Conservation (phyloP, 2,797 vertebrate species). For the Manis crassicaudata region DNA sequence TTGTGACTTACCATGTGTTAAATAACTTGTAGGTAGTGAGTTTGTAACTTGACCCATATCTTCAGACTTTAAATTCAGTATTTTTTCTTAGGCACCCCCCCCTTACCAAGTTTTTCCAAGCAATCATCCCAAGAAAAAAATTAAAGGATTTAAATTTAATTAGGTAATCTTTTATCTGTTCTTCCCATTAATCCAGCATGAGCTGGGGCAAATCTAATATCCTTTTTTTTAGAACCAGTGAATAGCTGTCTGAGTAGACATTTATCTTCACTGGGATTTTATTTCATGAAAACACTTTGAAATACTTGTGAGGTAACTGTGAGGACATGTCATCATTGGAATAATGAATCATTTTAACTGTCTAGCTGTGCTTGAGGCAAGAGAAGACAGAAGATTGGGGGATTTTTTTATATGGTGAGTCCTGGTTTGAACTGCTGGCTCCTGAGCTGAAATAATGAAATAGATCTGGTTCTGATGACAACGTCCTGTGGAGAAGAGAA, state of each 20-base stretch:
- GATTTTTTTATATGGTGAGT: neutral
- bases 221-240: constrained; percentile 1
- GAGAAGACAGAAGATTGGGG: neutral
- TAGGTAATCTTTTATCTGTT: constrained; percentile 36
- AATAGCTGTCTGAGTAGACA: neutral
- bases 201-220: constrained; percentile 20
- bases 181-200: neutral
- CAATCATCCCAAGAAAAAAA: neutral
- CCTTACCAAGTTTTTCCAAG: neutral
- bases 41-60: neutral
- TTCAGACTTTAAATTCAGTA: neutral
- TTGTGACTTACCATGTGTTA: neutral
- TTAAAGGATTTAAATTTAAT: constrained; percentile 26
- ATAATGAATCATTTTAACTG: neutral
- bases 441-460: neutral
- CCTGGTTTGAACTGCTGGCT: neutral
- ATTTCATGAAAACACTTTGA: constrained; percentile 45
- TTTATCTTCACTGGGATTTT: constrained; percentile 29
- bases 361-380: neutral
- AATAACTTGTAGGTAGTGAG: neutral
- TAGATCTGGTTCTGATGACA: neutral
- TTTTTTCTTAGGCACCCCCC: neutral
- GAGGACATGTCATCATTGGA: neutral
- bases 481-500: constrained; percentile 2
- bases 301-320: constrained; percentile 1